phyloP scores from a whole-genome alignment of 2,797 vertebrate species.

The Cyclura pinguis region DNA sequence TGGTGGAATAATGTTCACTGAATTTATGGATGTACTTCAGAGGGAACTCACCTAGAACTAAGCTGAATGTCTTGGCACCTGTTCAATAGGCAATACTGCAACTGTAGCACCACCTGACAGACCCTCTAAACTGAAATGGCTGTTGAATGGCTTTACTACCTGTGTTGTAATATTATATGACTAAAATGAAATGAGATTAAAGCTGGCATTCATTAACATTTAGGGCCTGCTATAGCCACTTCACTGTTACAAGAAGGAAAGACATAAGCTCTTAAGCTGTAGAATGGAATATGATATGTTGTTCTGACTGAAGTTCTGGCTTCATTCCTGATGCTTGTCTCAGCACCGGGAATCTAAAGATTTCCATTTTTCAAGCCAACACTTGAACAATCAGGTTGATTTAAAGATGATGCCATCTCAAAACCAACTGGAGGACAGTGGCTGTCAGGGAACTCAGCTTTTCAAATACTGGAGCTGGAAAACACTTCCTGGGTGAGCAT shows the following conservation, averaged over 20 bases:
- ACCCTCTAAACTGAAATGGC: background rate
- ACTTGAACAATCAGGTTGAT: background rate
- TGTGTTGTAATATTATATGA: background rate
- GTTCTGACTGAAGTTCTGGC: background rate
- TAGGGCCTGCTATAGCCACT: background rate
- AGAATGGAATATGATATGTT: background rate
- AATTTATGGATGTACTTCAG: background rate
- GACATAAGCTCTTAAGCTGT: background rate
- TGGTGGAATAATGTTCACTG: background rate
- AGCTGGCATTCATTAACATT: background rate
- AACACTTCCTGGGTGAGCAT: too few relatives aligned
- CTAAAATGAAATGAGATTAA: background rate
- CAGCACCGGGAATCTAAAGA: background rate
- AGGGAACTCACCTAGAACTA: background rate
- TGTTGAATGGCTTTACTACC: background rate
- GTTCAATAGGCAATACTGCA: background rate
- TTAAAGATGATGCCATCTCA: background rate
- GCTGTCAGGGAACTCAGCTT: background rate
- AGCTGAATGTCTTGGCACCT: background rate
- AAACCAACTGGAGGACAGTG: background rate
- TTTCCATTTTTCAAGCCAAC: background rate
- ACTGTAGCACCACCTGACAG: background rate
- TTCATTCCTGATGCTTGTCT: background rate
- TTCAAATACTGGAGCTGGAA: background rate
- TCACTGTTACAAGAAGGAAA: background rate